Percentiles rank a stretch among this genome's conserved stretches.
phyloP scores from a whole-genome alignment of 2,888 invertebrate species.

The Scaptomyza caliginosa region DNA sequence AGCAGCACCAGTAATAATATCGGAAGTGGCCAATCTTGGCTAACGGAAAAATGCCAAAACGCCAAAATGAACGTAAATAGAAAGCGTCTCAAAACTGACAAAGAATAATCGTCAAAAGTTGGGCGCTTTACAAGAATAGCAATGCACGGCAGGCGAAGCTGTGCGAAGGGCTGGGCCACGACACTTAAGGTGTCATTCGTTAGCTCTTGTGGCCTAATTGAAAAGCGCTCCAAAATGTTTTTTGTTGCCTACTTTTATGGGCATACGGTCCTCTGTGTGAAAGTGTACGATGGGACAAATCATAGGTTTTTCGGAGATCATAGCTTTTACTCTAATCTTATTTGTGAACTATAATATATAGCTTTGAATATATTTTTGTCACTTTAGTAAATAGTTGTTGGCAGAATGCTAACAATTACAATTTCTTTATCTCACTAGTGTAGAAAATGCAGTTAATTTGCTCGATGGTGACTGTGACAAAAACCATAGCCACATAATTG shows the following conservation, averaged over 20 bases:
- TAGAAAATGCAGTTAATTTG: neutral
- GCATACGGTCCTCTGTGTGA: constrained; percentile 51
- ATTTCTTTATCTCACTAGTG: too few relatives aligned
- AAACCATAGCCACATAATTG: constrained; percentile 57
- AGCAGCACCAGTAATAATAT: constrained; percentile 15
- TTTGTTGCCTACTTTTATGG: constrained; percentile 32
- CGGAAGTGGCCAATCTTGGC: constrained; percentile 68
- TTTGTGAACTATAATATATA: too few relatives aligned
- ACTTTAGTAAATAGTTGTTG: too few relatives aligned
- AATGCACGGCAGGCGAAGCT: neutral
- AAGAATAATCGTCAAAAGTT: constrained; percentile 58
- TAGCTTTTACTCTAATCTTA: too few relatives aligned
- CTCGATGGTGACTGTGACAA: neutral
- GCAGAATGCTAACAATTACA: neutral
- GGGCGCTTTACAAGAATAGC: constrained; percentile 44
- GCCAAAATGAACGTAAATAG: constrained; percentile 53
- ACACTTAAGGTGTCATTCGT: constrained; percentile 74
- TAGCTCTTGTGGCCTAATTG: constrained; percentile 55
- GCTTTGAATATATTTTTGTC: too few relatives aligned
- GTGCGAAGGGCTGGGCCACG: constrained; percentile 11
- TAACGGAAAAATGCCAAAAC: constrained; percentile 66
- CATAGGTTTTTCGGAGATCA: neutral
- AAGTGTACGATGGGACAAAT: neutral
- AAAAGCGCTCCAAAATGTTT: constrained; percentile 44
- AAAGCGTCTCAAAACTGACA: constrained; percentile 58